These are phyloP conservation scores for Drosophila siamana DNA, from an alignment of 2,888 invertebrate species.

Conservation along the genomic window DNA sequence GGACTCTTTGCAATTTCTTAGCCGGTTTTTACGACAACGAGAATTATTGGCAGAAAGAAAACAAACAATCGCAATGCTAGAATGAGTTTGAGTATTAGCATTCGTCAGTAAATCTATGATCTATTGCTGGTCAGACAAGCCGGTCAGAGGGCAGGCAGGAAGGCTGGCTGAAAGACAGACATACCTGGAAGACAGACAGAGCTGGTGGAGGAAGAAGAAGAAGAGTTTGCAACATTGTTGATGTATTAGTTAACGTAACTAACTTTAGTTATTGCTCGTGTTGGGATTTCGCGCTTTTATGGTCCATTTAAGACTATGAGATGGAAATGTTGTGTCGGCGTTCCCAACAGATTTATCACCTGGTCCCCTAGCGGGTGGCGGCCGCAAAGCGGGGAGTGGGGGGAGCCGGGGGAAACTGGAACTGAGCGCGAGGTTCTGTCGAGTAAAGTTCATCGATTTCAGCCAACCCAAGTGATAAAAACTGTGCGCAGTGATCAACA, in stretches of 20 bases:
- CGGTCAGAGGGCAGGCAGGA: neutral
- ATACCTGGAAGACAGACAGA: slow-evolving; percentile 5
- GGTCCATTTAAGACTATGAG: slow-evolving; percentile 81
- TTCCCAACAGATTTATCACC: slow-evolving; percentile 82
- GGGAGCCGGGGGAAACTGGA: slow-evolving; percentile 4
- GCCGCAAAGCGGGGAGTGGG: neutral
- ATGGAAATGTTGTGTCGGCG: slow-evolving; percentile 79
- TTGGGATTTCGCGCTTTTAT: slow-evolving; percentile 78
- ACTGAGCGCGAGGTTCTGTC: slow-evolving; percentile 17
- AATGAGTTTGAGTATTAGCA: neutral
- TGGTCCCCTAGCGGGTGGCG: slow-evolving; percentile 49
- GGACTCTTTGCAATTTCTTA: neutral
- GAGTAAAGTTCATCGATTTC: slow-evolving; percentile 81
- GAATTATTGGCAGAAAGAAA: neutral
- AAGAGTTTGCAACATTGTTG: slow-evolving; percentile 71
- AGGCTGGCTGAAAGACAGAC: neutral
- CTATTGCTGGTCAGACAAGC: slow-evolving; percentile 2
- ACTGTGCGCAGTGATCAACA: slow-evolving; percentile 66
- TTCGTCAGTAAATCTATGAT: slow-evolving; percentile 17
- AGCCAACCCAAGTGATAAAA: slow-evolving; percentile 75
- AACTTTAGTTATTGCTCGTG: slow-evolving; percentile 81
- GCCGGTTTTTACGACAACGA: neutral
- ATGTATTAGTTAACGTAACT: slow-evolving; percentile 79
- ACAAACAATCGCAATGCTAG: neutral
- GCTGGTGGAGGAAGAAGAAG: neutral